A percentile compares a stretch with the other conserved stretches of the same genome.
Evolutionary conservation across 2,888 invertebrate genomes (phyloP).

Genomic region (Epiblema foenella): DNA sequence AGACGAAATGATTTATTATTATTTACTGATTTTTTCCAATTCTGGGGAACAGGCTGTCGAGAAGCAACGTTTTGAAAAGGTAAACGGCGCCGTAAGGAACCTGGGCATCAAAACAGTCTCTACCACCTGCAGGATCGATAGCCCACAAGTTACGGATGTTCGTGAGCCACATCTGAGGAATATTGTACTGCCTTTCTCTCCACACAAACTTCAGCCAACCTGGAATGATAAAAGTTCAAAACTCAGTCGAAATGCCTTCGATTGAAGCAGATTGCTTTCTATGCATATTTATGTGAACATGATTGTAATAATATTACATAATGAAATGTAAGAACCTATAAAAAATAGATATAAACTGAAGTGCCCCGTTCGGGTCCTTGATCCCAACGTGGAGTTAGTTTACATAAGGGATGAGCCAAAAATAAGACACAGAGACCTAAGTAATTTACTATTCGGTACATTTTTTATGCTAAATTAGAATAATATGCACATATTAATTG

Average conservation of each 20-base stretch:
- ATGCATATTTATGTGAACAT: background rate
- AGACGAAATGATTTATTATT: background rate
- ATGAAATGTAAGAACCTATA: too few species aligned
- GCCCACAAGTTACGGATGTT: slow-evolving; percentile 23
- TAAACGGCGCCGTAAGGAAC: slow-evolving; percentile 18
- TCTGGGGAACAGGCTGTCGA: slow-evolving; percentile 5
- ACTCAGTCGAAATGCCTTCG: background rate
- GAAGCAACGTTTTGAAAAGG: slow-evolving; percentile 12
- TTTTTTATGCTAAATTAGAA: too few species aligned
- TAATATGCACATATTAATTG: too few species aligned
- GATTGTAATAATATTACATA: too few species aligned
- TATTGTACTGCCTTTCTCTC: slow-evolving; percentile 19
- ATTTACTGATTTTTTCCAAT: slow-evolving; percentile 26
- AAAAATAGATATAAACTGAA: too few species aligned
- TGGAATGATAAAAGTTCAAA: background rate
- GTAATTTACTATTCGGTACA: too few species aligned
- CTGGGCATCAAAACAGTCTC: background rate
- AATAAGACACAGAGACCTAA: too few species aligned
- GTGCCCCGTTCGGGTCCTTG: too few species aligned
- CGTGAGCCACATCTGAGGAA: slow-evolving; percentile 24
- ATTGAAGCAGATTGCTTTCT: background rate
- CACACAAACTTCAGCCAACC: slow-evolving; percentile 23
- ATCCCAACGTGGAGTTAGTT: too few species aligned
- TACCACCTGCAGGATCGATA: slow-evolving; percentile 2
- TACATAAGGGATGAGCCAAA: too few species aligned